Percentiles rank a stretch among this genome's conserved stretches.
phyloP scores from a whole-genome alignment of 1,140 invertebrate species.

The Steinernema feltiae region DNA sequence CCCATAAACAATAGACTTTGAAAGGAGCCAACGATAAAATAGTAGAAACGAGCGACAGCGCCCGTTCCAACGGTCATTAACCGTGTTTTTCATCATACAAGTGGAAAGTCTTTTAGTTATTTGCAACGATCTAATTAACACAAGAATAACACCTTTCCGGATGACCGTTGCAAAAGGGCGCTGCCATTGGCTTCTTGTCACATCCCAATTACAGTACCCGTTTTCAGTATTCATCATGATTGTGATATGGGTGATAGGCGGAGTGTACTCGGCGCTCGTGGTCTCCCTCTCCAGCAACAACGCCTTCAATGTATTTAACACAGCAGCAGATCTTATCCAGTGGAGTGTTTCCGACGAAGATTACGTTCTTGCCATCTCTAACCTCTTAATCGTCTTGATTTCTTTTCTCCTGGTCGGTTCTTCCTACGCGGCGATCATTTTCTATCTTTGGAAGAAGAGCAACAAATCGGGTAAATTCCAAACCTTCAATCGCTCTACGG shows the following conservation, averaged over 20 bases:
- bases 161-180: too few species aligned
- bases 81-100: too few species aligned
- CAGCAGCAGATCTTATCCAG: conserved; percentile 37
- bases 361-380: conserved; percentile 41
- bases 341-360: conserved; percentile 39
- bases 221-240: conserved; percentile 39
- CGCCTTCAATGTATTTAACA: conserved; percentile 42
- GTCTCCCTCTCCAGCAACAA: conserved; percentile 40
- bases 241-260: conserved; percentile 35
- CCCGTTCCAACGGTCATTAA: too few species aligned
- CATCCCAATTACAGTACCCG: not conserved
- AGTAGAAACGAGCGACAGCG: too few species aligned
- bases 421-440: conserved; percentile 36
- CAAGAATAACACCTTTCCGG: too few species aligned
- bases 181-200: too few species aligned
- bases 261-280: conserved; percentile 34
- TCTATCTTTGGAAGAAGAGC: conserved; percentile 38
- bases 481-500: conserved; percentile 7
- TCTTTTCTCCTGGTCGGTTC: conserved; percentile 35
- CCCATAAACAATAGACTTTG: not conserved
- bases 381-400: conserved; percentile 38
- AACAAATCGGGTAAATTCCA: conserved; percentile 20
- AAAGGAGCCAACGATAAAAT: too few species aligned
- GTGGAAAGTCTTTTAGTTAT: too few species aligned
- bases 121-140: too few species aligned